These are phyloP conservation scores for Sebastes kiyomatsui DNA, from an alignment of 2,797 vertebrate genomes.

Conservation along the genomic window DNA sequence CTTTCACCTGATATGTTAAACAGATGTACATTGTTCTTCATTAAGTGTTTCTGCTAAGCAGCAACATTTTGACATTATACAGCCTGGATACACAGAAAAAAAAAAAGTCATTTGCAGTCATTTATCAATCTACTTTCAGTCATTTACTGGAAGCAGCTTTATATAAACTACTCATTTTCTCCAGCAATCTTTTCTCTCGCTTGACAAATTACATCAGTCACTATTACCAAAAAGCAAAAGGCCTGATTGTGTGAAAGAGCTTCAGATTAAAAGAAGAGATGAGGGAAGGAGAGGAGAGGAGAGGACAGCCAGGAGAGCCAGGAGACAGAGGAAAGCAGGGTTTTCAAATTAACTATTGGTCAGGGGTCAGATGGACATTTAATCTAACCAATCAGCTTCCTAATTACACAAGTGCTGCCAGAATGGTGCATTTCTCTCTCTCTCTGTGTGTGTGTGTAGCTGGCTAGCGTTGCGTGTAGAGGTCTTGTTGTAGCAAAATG, in stretches of 20 bases:
- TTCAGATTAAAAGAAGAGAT: slow-evolving; percentile 46
- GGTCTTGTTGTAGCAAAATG: slow-evolving; percentile 80
- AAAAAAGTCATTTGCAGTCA: slow-evolving; percentile 14
- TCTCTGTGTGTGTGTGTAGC: slow-evolving; percentile 18
- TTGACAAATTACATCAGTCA: slow-evolving; percentile 65
- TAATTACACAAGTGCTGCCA: slow-evolving; percentile 81
- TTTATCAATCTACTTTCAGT: slow-evolving; percentile 32
- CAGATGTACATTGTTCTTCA: slow-evolving; percentile 9
- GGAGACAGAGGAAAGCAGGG: slow-evolving; percentile 41
- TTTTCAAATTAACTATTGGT: slow-evolving; percentile 81
- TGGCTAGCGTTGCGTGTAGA: slow-evolving; percentile 78
- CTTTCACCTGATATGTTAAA: neutral
- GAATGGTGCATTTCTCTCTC: slow-evolving; percentile 48
- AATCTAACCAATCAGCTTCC: slow-evolving; percentile 84
- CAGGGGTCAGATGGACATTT: slow-evolving; percentile 83
- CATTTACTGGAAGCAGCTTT: slow-evolving; percentile 52
- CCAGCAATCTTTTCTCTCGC: slow-evolving; percentile 31
- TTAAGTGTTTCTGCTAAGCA: neutral
- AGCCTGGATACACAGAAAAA: neutral
- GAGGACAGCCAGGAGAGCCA: slow-evolving; percentile 37
- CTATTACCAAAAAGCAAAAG: slow-evolving; percentile 35
- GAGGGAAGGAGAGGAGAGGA: slow-evolving; percentile 25
- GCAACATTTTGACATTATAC: slow-evolving; percentile 2
- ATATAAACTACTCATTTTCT: slow-evolving; percentile 46
- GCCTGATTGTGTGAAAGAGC: slow-evolving; percentile 59